Conservation (phyloP, 2,888 invertebrate species). For the Smittia sp. region DNA sequence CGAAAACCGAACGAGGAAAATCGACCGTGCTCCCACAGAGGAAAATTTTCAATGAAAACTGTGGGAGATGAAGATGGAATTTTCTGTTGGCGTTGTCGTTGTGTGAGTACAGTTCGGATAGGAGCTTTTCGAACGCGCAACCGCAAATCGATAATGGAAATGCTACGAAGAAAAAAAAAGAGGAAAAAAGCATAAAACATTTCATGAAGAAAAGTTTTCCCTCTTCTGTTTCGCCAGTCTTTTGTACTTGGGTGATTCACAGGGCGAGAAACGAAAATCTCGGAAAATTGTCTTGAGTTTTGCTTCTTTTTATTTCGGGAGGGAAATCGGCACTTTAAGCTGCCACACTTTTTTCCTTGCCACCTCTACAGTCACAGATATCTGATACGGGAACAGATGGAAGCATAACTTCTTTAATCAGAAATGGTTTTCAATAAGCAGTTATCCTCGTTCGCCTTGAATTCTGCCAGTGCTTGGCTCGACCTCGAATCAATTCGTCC, state of each 20-base stretch:
- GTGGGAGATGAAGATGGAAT: conserved; percentile 18
- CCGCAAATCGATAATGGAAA: conserved; percentile 41
- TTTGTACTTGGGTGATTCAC: neutral
- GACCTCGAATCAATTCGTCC: no score
- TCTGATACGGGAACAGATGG: neutral
- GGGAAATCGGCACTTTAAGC: neutral
- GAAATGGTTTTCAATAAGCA: neutral
- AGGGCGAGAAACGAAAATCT: neutral
- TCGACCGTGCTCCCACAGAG: neutral
- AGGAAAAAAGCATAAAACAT: conserved; percentile 17
- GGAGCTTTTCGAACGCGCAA: conserved; percentile 40
- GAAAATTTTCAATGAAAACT: conserved; percentile 31
- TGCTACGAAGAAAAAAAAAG: neutral
- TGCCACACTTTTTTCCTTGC: neutral
- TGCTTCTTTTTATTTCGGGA: neutral
- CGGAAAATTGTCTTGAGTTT: conserved; percentile 4
- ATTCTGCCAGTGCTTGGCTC: no score
- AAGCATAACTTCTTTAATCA: conserved; percentile 2
- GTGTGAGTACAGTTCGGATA: conserved; percentile 20
- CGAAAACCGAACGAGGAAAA: conserved; percentile 11
- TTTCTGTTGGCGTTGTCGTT: neutral
- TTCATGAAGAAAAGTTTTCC: conserved; percentile 17
- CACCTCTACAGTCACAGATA: neutral
- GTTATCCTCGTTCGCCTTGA: no score
- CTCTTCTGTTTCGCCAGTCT: conserved; percentile 12